These are phyloP conservation scores for Florisuga fusca DNA, from an alignment of 2,797 vertebrate genomes.

Conservation along the genomic window DNA sequence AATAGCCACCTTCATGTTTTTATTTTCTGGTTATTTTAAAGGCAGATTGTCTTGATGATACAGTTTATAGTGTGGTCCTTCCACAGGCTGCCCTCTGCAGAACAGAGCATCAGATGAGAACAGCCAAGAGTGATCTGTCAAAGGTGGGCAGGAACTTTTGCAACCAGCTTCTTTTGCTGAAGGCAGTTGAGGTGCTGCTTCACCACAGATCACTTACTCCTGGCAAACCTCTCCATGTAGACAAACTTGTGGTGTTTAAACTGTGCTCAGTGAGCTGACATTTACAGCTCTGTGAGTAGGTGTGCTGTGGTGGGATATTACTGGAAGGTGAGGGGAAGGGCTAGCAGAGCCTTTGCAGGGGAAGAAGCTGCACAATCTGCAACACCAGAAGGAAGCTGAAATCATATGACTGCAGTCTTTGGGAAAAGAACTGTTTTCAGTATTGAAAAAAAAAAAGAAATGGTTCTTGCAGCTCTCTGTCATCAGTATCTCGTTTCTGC, in stretches of 20 bases:
- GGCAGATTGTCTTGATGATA: neutral
- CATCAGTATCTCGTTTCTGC: neutral
- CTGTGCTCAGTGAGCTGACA: constrained; percentile 27
- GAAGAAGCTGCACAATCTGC: constrained; percentile 26
- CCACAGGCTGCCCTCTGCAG: neutral
- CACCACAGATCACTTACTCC: neutral
- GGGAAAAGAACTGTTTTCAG: neutral
- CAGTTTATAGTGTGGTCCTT: neutral
- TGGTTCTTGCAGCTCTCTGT: neutral
- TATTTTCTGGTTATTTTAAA: neutral
- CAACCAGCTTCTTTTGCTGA: neutral
- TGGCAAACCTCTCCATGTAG: neutral
- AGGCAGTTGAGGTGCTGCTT: neutral
- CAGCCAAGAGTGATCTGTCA: neutral
- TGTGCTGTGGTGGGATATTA: constrained; percentile 42
- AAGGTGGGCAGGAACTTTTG: neutral
- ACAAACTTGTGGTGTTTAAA: neutral
- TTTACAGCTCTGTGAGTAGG: constrained; percentile 40
- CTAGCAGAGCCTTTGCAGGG: constrained; percentile 32
- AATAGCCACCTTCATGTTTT: neutral
- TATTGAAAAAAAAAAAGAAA: neutral
- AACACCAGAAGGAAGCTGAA: constrained; percentile 12
- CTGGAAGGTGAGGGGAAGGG: constrained; percentile 23
- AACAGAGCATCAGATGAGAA: neutral
- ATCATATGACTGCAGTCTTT: neutral